Base-by-base conservation (phyloP, 2,888 invertebrate species). In the Dromius quadrimaculatus region DNA sequence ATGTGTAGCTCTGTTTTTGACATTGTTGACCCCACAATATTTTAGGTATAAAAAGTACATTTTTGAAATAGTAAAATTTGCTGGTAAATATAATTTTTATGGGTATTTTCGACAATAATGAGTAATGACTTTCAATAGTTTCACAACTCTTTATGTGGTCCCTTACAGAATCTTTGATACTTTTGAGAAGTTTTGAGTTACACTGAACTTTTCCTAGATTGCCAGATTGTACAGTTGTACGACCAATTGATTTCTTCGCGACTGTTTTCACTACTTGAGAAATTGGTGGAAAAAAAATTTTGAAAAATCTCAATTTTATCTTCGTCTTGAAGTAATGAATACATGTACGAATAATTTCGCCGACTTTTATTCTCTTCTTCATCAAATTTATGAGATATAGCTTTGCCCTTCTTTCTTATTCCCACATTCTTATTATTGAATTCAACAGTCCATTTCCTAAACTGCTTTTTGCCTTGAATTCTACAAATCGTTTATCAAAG, bases 1-100 rank as follows among this genome's bases (percentile, higher is more conserved):
- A 43, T 43, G 43, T 43, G 43, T 43, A 3, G 43, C 43, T 43
- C 19, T 43, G 15, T 13, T 43, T 43, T 17, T 43, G n/a, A n/a
- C n/a, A n/a, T n/a, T 17, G 15, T 43, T 43, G 17, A 17, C 41
- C 2, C 4, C 15, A 43, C 2, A 43, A 20, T 17, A 17, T 17
- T 43, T 15, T 9, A 43, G 5, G 17, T 17, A 43, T 43, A 43
- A 43, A 9, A 8, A 43, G 5, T 43, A 13, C 15, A 13, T 43
- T 43, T 17, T 43, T 43, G 2, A 15, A 15, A 43, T 19, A 43
- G n/a, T n/a, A n/a, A n/a, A n/a, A n/a, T n/a, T n/a, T n/a, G n/a
- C 19, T 43, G 17, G 43, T 43, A 13, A 20, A 17, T 43, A 43
- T 43, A 43, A 43, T 43, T 17, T 13, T 17, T 2, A 43, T 13